Evolutionary conservation across 2,888 invertebrate genomes (phyloP).

Genomic region (Petrolisthes manimaculis): DNA sequence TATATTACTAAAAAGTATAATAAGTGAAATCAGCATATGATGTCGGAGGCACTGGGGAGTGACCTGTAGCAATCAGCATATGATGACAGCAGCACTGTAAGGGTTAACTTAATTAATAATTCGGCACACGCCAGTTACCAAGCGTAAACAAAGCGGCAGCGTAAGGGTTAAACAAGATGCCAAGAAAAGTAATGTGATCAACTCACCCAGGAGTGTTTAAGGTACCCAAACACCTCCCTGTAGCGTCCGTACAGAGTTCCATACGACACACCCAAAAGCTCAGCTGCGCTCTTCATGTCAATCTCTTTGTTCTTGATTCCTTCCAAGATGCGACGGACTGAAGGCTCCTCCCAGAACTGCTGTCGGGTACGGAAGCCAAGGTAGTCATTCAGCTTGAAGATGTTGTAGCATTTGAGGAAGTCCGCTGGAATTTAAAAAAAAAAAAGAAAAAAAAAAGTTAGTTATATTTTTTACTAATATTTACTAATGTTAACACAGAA

Average conservation of each 20-base stretch:
- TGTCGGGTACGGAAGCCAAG: constrained; percentile 86
- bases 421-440: constrained; percentile 41
- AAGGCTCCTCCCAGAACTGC: constrained; percentile 93
- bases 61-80: too few relatives aligned
- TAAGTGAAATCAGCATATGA: too few relatives aligned
- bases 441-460: background rate
- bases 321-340: constrained; percentile 89
- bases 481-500: background rate
- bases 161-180: too few relatives aligned
- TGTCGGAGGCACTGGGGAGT: too few relatives aligned
- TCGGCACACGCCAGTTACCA: too few relatives aligned
- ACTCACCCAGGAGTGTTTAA: constrained; percentile 65
- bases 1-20: too few relatives aligned
- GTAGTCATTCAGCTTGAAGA: constrained; percentile 88
- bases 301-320: constrained; percentile 86
- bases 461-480: background rate
- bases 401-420: constrained; percentile 69
- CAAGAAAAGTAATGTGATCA: too few relatives aligned
- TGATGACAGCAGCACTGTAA: too few relatives aligned
- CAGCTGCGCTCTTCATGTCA: constrained; percentile 93
- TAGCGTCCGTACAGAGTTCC: constrained; percentile 91
- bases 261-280: constrained; percentile 89
- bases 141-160: too few relatives aligned
- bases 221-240: constrained; percentile 74
- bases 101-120: too few relatives aligned